Percentiles rank a stretch among this genome's conserved stretches.
Evolutionary conservation across 2,888 invertebrate genomes (phyloP).

Genomic region (Eupithecia subfuscata): DNA sequence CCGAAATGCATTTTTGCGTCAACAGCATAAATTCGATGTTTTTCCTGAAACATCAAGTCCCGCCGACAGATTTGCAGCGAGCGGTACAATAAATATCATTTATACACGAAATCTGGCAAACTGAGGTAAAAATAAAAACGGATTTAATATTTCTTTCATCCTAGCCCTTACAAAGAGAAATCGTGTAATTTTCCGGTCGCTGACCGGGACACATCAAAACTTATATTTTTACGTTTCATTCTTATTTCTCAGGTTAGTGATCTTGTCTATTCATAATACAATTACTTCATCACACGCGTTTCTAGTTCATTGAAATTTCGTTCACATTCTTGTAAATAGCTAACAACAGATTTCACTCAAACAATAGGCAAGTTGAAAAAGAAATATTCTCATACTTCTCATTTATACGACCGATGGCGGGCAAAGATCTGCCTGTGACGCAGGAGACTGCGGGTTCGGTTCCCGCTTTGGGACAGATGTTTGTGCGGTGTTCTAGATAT

Average conservation of each 20-base stretch:
- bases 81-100: conserved; percentile 22
- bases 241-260: conserved; percentile 34
- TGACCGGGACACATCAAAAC: conserved; percentile 41
- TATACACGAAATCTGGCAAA: conserved; percentile 23
- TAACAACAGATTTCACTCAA: neutral
- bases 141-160: conserved; percentile 33
- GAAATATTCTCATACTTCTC: neutral
- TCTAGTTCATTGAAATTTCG: conserved; percentile 25
- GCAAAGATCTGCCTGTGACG: no score
- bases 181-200: conserved; percentile 34
- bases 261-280: conserved; percentile 22
- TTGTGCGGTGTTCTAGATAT: no score
- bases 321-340: conserved; percentile 14
- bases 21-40: conserved; percentile 4
- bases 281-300: conserved; percentile 19
- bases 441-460: no score
- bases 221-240: conserved; percentile 25
- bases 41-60: conserved; percentile 12
- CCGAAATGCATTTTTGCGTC: neutral
- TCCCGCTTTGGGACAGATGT: no score
- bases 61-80: conserved; percentile 24
- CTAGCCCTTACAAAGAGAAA: conserved; percentile 31
- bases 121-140: conserved; percentile 28
- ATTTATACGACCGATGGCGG: neutral
- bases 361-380: neutral